These are phyloP conservation scores for Pissodes strobi DNA, from an alignment of 1,140 invertebrate species.

Conservation along the genomic window DNA sequence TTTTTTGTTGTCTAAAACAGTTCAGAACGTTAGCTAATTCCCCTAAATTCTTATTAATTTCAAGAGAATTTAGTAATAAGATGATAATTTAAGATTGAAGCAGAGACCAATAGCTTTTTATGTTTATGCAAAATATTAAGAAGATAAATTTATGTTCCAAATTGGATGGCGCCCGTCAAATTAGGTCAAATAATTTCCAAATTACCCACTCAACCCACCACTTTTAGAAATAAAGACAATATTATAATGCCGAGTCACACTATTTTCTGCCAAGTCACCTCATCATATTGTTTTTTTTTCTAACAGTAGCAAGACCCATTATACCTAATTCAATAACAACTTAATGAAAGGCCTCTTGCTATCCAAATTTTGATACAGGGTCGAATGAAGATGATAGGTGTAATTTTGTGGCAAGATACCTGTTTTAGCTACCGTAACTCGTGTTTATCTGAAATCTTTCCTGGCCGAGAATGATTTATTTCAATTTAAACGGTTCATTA, in stretches of 20 bases:
- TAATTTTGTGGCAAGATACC: slow-evolving; percentile 28
- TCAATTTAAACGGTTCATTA: slow-evolving; percentile 29
- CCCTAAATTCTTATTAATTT: no score
- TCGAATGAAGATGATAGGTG: slow-evolving; percentile 20
- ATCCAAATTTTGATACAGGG: slow-evolving; percentile 25
- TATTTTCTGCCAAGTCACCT: slow-evolving; percentile 9
- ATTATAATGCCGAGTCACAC: slow-evolving; percentile 16
- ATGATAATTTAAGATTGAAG: no score
- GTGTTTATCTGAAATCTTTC: slow-evolving; percentile 24
- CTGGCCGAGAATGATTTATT: slow-evolving; percentile 25
- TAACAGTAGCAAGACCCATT: slow-evolving; percentile 15
- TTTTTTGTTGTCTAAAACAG: no score
- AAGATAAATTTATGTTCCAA: background rate
- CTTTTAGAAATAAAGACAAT: slow-evolving; percentile 3
- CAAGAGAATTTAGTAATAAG: no score
- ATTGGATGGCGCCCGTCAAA: slow-evolving; percentile 20
- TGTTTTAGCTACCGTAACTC: slow-evolving; percentile 21
- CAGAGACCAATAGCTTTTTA: no score
- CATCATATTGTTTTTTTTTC: background rate
- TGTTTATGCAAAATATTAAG: no score
- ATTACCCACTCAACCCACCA: background rate
- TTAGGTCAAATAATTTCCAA: slow-evolving; percentile 27
- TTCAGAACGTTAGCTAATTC: no score
- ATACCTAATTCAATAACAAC: slow-evolving; percentile 24
- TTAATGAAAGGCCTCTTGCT: slow-evolving; percentile 21